These are phyloP conservation scores for Bemisia tabaci DNA, from an alignment of 1,140 invertebrate genomes.

Conservation along the genomic window DNA sequence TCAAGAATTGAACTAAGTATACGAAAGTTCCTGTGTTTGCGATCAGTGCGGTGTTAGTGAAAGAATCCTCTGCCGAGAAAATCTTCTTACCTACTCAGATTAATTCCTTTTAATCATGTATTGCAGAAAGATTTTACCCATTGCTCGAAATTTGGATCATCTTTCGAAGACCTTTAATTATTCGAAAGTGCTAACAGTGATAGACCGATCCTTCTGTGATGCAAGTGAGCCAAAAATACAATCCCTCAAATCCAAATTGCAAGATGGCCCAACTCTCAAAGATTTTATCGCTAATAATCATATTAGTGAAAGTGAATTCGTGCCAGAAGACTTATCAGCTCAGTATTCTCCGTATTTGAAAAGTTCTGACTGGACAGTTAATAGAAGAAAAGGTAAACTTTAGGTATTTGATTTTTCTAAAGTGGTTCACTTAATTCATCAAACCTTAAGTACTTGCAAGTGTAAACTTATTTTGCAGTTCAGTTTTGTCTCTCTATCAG, in stretches of 20 bases:
- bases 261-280: constrained; percentile 20
- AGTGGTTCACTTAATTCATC: too few species aligned
- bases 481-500: too few species aligned
- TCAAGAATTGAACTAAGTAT: too few species aligned
- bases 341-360: neutral
- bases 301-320: neutral
- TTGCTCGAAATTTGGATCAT: neutral
- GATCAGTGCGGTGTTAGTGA: too few species aligned
- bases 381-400: neutral
- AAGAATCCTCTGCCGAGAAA: too few species aligned
- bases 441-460: too few species aligned
- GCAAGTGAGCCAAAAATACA: neutral
- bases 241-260: neutral
- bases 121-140: neutral
- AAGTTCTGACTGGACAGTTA: neutral
- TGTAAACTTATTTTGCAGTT: too few species aligned
- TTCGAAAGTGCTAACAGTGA: neutral
- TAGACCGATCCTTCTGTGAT: neutral
- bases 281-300: constrained; percentile 20
- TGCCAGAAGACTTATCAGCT: neutral
- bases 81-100: too few species aligned
- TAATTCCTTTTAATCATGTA: too few species aligned
- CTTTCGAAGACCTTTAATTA: neutral
- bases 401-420: neutral
- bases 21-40: too few species aligned